phyloP scores from a whole-genome alignment of 2,888 invertebrate species.

The Drosophila sordidapex region DNA sequence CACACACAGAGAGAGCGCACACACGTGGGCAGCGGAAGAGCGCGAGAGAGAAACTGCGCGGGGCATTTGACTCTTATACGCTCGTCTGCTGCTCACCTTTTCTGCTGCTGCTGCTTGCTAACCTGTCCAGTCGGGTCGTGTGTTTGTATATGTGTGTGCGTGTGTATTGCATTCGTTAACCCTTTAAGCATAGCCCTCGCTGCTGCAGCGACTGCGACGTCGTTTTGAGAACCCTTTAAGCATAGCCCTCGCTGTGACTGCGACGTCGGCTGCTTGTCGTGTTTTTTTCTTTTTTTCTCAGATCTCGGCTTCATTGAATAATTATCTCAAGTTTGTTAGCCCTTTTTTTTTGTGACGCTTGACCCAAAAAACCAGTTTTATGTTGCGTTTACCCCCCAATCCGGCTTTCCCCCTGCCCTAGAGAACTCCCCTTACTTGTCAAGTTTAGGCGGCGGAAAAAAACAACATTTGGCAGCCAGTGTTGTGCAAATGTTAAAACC shows the following conservation, averaged over 20 bases:
- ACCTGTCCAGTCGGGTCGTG: conserved; percentile 47
- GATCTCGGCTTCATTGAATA: conserved; percentile 74
- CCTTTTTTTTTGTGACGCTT: conserved; percentile 44
- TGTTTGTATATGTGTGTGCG: background rate
- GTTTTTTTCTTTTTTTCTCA: conserved; percentile 23
- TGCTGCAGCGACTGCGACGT: conserved; percentile 29
- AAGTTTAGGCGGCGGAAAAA: conserved; percentile 46
- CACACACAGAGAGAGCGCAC: background rate
- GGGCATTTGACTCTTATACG: conserved; percentile 52
- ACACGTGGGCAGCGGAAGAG: conserved; percentile 4
- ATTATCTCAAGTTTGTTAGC: conserved; percentile 72
- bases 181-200: conserved; percentile 63
- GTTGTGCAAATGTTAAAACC: conserved; percentile 67
- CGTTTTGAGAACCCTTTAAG: conserved; percentile 64
- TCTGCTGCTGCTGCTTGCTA: conserved; percentile 35
- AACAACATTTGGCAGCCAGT: conserved; percentile 22
- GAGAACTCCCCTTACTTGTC: conserved; percentile 48
- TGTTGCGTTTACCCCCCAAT: conserved; percentile 57
- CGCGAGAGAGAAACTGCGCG: conserved; percentile 50
- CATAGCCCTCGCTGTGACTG: conserved; percentile 50
- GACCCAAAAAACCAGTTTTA: conserved; percentile 73
- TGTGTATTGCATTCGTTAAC: conserved; percentile 49
- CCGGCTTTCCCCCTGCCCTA: conserved; percentile 58
- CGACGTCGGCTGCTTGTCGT: conserved; percentile 30
- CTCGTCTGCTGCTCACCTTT: conserved; percentile 48